These are phyloP conservation scores for Falco berigora DNA, from an alignment of 2,797 vertebrate genomes.

Conservation along the genomic window DNA sequence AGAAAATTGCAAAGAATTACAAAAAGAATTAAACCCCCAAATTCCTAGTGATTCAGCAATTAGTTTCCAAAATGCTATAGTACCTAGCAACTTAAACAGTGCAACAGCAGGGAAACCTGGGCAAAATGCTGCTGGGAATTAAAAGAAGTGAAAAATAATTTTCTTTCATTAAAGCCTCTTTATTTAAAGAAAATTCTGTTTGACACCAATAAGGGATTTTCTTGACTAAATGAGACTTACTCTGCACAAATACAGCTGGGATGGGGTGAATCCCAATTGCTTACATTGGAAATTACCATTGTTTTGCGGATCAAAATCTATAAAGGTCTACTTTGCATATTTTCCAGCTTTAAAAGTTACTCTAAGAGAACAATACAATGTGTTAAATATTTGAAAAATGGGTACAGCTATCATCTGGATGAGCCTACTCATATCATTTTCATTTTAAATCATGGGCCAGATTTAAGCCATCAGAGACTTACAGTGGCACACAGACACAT, in stretches of 20 bases:
- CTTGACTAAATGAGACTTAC: neutral
- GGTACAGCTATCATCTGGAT: neutral
- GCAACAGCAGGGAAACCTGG: neutral
- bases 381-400: neutral
- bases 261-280: neutral
- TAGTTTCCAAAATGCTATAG: neutral
- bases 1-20: neutral
- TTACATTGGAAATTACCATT: neutral
- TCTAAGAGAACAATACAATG: neutral
- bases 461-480: neutral
- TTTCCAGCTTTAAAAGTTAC: neutral
- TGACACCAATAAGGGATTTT: neutral
- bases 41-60: neutral
- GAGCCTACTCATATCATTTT: neutral
- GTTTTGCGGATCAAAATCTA: neutral
- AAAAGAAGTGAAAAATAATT: neutral
- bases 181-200: neutral
- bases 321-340: neutral
- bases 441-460: neutral
- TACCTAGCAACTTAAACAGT: neutral
- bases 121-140: neutral
- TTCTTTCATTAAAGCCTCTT: neutral
- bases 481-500: fast-evolving
- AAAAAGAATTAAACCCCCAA: neutral
- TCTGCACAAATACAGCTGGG: neutral